A percentile compares a stretch with the other conserved stretches of the same genome.
Evolutionary conservation across 2,113 vertebrate genomes (phyloP).

Genomic region (Nansenia antarctica): DNA sequence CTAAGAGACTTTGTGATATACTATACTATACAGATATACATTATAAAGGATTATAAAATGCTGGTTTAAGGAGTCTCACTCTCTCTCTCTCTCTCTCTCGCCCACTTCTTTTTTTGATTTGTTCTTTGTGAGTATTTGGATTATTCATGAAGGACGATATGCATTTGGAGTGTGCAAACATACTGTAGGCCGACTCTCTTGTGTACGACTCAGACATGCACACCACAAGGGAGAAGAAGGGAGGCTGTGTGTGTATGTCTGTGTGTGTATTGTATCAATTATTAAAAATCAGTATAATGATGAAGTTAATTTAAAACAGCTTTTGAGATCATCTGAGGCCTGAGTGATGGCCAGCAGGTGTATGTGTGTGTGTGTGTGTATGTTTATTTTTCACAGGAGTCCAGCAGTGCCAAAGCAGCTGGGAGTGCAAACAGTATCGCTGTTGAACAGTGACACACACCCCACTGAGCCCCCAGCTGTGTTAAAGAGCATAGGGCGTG

Average conservation of each 20-base stretch:
- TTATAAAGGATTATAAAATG: no score
- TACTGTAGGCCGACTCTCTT: neutral
- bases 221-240: neutral
- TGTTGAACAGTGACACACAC: slow-evolving; percentile 35
- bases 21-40: no score
- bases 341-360: slow-evolving; percentile 41
- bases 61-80: no score
- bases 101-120: neutral
- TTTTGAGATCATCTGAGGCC: slow-evolving; percentile 39
- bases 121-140: slow-evolving; percentile 1
- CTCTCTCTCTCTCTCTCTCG: neutral
- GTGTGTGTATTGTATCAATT: slow-evolving; percentile 42
- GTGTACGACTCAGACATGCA: slow-evolving; percentile 33
- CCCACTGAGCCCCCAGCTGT: slow-evolving; percentile 3
- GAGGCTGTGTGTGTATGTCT: slow-evolving; percentile 5
- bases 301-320: slow-evolving; percentile 20
- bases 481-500: neutral
- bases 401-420: neutral
- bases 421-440: slow-evolving; percentile 14
- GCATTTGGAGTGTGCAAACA: slow-evolving; percentile 4
- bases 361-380: slow-evolving; percentile 8
- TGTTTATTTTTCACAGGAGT: neutral
- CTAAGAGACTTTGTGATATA: no score
- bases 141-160: slow-evolving; percentile 32
- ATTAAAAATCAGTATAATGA: slow-evolving; percentile 11